Conservation (phyloP, 1,140 invertebrate species). For the Macrotrachela quadricornifera region DNA sequence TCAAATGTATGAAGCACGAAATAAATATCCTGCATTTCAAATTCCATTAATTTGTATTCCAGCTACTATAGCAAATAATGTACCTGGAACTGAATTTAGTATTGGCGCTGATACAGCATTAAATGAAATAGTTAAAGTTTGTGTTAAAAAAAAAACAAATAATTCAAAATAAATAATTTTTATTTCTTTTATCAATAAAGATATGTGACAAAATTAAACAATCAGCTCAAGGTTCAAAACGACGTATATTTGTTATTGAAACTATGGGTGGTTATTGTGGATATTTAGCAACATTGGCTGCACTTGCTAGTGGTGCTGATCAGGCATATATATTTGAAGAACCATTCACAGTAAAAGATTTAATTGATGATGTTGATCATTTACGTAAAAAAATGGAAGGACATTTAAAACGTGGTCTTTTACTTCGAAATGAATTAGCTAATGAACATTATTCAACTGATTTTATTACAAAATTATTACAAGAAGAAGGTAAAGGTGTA, state of each 20-base stretch:
- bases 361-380: conserved; percentile 37
- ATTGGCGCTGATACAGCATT: conserved; percentile 87
- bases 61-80: conserved; percentile 74
- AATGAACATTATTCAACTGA: conserved; percentile 90
- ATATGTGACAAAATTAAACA: conserved; percentile 73
- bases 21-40: conserved; percentile 59
- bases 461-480: conserved; percentile 79
- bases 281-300: conserved; percentile 81
- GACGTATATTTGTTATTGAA: conserved; percentile 69
- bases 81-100: conserved; percentile 77
- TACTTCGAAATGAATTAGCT: conserved; percentile 61
- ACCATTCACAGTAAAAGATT: conserved; percentile 73
- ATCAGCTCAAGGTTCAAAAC: conserved; percentile 36
- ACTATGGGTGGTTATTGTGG: conserved; percentile 98
- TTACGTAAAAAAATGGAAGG: conserved; percentile 8
- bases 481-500: conserved; percentile 80
- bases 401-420: conserved; percentile 7
- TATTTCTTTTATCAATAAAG: conserved; percentile 29
- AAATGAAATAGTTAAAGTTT: conserved; percentile 88
- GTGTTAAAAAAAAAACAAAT: conserved; percentile 8
- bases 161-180: not conserved
- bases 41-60: conserved; percentile 89
- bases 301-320: conserved; percentile 83
- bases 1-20: conserved; percentile 50
- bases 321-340: conserved; percentile 97